Evolutionary conservation across 2,797 vertebrate species (phyloP), one percentile per base, ranked within the genome.

Genomic region (Cygnus olor): DNA sequence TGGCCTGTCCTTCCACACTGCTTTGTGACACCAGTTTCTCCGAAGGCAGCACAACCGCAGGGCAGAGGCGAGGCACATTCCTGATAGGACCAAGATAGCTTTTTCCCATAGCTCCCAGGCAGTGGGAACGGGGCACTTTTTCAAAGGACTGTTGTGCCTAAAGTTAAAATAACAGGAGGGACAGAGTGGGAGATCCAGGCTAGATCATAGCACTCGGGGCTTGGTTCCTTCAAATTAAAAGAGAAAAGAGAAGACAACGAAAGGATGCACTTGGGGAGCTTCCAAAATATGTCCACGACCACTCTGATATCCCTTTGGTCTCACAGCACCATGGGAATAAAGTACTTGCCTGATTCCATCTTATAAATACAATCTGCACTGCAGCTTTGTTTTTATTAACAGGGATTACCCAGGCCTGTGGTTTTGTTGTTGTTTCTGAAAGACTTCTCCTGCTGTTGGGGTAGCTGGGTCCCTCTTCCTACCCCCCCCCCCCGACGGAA

Each of bases 71-170:
- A 95, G 63, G 94, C 86, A 81, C 97, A 97, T 97, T 97, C 97
- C 95, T 95, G 78, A 93, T 82, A 80, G 92, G 95, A 96, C 95
- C 94, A 97, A 97, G 97, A 96, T 97, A 97, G 97, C 93, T 97
- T 95, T 96, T 97, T 97, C 97, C 96, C 96, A 97, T 83, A 93
- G 89, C 94, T 95, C 95, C 70, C 82, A 91, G 80, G 92, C 97
- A 96, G 96, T 97, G 97, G 97, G 97, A 97, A 97, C 88, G 0
- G 79, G 84, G 56, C 51, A 53, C 89, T 94, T 97, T 97, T 94
- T 93, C 86, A 96, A 92, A 95, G 93, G 76, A 58, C 11, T 87
- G 95, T 93, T 94, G 65, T 91, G 83, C 88, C 60, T 92, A 57
- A 97, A 96, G 96, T 96, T 96, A 97, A 96, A 97, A 96, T 92